phyloP scores from a whole-genome alignment of 2,113 vertebrate species.

The Semnopithecus entellus region DNA sequence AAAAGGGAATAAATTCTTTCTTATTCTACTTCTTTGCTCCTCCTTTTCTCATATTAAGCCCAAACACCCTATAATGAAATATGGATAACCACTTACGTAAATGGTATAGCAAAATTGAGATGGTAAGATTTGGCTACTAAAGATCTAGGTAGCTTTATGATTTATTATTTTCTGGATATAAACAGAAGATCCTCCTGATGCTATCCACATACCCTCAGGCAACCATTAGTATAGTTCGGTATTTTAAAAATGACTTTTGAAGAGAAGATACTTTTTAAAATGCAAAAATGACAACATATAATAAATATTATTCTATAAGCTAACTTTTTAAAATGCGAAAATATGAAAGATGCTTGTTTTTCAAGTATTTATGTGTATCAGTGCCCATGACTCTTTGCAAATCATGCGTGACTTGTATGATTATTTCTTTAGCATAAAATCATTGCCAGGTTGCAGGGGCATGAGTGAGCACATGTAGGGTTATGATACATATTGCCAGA shows the following conservation, averaged over 20 bases:
- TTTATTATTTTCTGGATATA: conserved; percentile 13
- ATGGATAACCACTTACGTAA: not conserved
- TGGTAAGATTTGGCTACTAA: not conserved
- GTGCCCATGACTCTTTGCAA: not conserved
- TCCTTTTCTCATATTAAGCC: not conserved
- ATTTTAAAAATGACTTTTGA: not conserved
- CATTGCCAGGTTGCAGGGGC: not conserved
- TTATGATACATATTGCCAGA: not conserved
- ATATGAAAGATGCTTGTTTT: not conserved
- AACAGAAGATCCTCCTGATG: not conserved
- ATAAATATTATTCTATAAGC: not conserved
- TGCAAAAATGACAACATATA: not conserved
- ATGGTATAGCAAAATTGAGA: not conserved
- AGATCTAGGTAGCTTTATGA: not conserved
- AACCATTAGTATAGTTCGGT: not conserved
- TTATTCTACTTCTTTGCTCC: not conserved
- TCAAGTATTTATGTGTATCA: not conserved
- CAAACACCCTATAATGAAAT: not conserved
- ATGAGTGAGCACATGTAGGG: not conserved
- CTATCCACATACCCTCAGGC: not conserved
- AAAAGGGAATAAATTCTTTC: not conserved
- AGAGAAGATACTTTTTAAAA: not conserved
- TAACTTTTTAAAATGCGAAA: not conserved
- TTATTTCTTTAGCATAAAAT: not conserved
- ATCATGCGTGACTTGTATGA: not conserved